Base-by-base conservation (phyloP, 2,113 vertebrate species). In the Prietella phreatophila region DNA sequence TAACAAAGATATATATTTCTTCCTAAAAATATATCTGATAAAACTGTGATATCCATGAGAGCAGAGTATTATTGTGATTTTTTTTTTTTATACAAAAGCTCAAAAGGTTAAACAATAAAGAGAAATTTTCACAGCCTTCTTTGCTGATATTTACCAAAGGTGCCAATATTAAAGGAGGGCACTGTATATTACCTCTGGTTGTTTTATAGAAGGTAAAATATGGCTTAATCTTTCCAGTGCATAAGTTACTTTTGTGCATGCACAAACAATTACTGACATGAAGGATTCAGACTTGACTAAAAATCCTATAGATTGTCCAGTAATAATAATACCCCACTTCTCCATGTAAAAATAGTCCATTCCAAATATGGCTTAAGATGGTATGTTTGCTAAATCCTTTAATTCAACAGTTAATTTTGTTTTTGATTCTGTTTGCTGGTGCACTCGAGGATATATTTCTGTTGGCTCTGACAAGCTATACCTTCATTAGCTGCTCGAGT, bases 401-500 rank as follows among this genome's bases (percentile, higher is more conserved):
- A 55, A 80, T 56, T 14, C 76, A 80, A 9, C 27, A 30, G 50
- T 50, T 78, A 78, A 25, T 47, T 39, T 50, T 55, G 27, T 55
- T 60, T 67, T 83, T 50, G 39, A 83, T 47, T 65, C 39, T 83
- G 1, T 83, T 50, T 83, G 22, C 60, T 67, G 60, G 82, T 36
- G 82, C 60, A 65, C 25, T 83, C 25, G 56, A 39, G 56, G 80
- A 61, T 56, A 82, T 61, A 39, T 82, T 83, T 83, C 60, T 19
- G 36, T 65, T 83, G 60, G 36, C 82, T 22, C 36, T 27, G 33
- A 65, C 22, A 15, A 63, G 33, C 25, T 7, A n/a, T 63, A 83
- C 11, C 56, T 73, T 58, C 60, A 53, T 80, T 30, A 58, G 20
- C 20, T 76, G 58, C 75, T 30, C 20, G 4, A 42, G 80, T 61